Conservation (phyloP, 2,888 invertebrate genomes). For the Ecliptopera silaceata region DNA sequence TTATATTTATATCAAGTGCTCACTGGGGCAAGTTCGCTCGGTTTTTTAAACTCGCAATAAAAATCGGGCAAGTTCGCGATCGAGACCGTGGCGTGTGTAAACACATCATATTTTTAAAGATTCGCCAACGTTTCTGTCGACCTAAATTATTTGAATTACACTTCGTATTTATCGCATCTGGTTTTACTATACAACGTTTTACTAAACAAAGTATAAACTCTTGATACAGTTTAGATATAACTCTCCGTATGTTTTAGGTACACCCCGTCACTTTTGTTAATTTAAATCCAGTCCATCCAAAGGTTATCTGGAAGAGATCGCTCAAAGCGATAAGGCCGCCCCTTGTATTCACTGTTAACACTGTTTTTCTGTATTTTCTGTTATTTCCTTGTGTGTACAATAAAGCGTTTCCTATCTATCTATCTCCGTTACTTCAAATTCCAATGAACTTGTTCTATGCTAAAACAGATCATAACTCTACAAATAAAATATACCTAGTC, state of each 20-base stretch:
- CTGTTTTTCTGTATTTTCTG: no score
- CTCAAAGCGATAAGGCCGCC: no score
- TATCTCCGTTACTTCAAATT: neutral
- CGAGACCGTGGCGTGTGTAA: constrained; percentile 66
- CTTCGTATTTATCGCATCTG: constrained; percentile 28
- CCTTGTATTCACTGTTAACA: no score
- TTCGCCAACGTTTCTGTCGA: constrained; percentile 33
- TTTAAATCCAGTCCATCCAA: no score
- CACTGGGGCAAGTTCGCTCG: constrained; percentile 78
- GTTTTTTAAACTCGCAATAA: constrained; percentile 73
- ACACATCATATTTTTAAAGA: constrained; percentile 49
- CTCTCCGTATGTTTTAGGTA: no score
- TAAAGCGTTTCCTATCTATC: no score
- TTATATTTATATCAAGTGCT: constrained; percentile 74
- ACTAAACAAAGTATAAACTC: no score
- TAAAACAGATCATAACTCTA: no score
- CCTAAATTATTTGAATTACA: constrained; percentile 29
- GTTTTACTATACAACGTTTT: constrained; percentile 9
- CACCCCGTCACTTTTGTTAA: no score
- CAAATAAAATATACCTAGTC: neutral
- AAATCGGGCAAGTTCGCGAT: constrained; percentile 76
- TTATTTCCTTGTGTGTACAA: no score
- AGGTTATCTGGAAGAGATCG: no score
- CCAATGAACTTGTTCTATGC: no score
- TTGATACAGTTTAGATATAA: constrained; percentile 1